phyloP scores from a whole-genome alignment of 2,888 invertebrate species.

The Andricus curvator region DNA sequence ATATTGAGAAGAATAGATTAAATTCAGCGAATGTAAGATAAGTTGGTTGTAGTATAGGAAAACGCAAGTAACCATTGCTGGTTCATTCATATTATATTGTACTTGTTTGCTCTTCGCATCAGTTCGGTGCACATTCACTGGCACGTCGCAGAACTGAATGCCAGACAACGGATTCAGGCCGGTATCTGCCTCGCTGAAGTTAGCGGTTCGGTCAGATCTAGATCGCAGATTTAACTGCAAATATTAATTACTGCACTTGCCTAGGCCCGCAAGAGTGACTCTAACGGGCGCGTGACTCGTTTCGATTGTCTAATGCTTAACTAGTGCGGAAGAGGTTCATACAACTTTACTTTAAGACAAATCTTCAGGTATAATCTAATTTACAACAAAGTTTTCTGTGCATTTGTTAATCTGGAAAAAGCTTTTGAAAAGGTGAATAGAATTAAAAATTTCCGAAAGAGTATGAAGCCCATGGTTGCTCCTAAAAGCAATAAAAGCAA shows the following conservation, averaged over 20 bases:
- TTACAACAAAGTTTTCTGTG: not conserved
- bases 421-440: too few species aligned
- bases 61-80: constrained; percentile 34
- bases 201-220: constrained; percentile 73
- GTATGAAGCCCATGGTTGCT: too few species aligned
- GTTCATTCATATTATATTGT: constrained; percentile 25
- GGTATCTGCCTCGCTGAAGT: constrained; percentile 53
- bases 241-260: constrained; percentile 61
- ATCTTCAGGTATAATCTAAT: not conserved
- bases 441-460: too few species aligned
- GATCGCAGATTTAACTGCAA: constrained; percentile 72
- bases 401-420: too few species aligned
- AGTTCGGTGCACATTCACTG: constrained; percentile 59
- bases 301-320: constrained; percentile 36
- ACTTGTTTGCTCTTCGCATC: constrained; percentile 46
- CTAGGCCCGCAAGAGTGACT: constrained; percentile 39
- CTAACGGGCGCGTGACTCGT: constrained; percentile 28
- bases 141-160: constrained; percentile 41
- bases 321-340: constrained; percentile 32
- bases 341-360: not conserved
- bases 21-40: not conserved
- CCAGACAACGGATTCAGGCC: constrained; percentile 70
- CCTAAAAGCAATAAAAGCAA: too few species aligned
- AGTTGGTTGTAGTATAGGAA: not conserved
- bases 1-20: not conserved